phyloP scores from a whole-genome alignment of 2,888 invertebrate species.

The Trypoxylon attenuatum region DNA sequence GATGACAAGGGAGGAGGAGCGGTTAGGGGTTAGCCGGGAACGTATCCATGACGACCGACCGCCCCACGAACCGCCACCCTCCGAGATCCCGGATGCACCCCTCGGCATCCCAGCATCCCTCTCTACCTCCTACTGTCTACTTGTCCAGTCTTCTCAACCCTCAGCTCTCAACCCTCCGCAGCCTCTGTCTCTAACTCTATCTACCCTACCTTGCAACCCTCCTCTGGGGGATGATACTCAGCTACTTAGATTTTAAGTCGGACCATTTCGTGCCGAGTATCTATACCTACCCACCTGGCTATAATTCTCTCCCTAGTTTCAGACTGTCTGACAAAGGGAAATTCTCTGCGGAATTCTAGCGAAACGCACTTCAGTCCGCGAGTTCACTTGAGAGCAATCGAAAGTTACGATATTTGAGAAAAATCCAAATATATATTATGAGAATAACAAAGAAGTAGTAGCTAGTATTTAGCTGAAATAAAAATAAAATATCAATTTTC shows the following conservation, averaged over 20 bases:
- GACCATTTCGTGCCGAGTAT: constrained; percentile 41
- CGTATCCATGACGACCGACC: constrained; percentile 74
- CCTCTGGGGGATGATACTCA: constrained; percentile 41
- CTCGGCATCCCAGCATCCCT: constrained; percentile 60
- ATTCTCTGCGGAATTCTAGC: constrained; percentile 28
- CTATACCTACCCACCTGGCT: constrained; percentile 28
- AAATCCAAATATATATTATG: too few species aligned
- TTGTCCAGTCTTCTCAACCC: constrained; percentile 46
- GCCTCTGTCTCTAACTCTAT: constrained; percentile 40
- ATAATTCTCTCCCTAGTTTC: constrained; percentile 44
- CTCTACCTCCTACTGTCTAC: constrained; percentile 17
- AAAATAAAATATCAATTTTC: too few species aligned
- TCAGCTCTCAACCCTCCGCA: constrained; percentile 39
- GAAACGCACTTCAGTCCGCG: too few species aligned
- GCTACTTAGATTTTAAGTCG: constrained; percentile 60
- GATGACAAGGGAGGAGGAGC: constrained; percentile 62
- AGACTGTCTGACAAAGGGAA: constrained; percentile 21
- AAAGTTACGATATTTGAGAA: too few species aligned
- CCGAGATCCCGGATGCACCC: constrained; percentile 69
- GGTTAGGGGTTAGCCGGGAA: constrained; percentile 71
- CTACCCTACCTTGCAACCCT: constrained; percentile 47
- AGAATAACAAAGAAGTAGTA: too few species aligned
- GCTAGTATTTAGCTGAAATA: too few species aligned
- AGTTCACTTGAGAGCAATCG: too few species aligned
- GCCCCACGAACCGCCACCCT: constrained; percentile 70